Evolutionary conservation across 2,888 invertebrate species (phyloP).

Genomic region (Malacosoma neustria): DNA sequence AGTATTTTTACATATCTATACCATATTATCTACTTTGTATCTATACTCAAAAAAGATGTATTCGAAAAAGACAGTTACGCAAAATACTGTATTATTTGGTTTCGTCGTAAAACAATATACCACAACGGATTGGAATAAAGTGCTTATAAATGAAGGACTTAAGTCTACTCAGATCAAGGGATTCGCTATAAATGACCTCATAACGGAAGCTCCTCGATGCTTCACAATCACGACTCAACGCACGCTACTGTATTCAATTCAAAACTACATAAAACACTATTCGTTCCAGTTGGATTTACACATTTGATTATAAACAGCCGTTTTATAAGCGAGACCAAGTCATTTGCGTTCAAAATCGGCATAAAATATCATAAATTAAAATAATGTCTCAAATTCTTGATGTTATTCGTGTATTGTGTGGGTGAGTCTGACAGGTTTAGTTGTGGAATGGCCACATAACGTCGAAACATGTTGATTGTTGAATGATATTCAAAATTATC

Average conservation of each 20-base stretch:
- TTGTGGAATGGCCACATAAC: slow-evolving; percentile 30
- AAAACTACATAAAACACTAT: slow-evolving; percentile 1
- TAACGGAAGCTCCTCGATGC: slow-evolving; percentile 29
- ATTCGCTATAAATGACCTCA: slow-evolving; percentile 26
- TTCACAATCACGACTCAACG: slow-evolving; percentile 24
- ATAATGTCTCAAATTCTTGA: slow-evolving; percentile 24
- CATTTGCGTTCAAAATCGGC: slow-evolving; percentile 11
- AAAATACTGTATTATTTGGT: no score
- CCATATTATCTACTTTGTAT: no score
- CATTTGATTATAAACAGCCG: slow-evolving; percentile 1
- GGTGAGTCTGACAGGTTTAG: slow-evolving; percentile 26
- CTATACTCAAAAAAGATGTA: no score
- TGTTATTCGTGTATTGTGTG: slow-evolving; percentile 24
- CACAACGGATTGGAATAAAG: no score
- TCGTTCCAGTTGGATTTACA: background rate
- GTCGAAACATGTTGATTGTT: slow-evolving; percentile 37
- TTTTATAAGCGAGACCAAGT: slow-evolving; percentile 9
- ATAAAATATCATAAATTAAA: slow-evolving; percentile 25
- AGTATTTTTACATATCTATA: no score
- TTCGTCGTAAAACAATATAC: no score
- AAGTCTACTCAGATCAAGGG: no score
- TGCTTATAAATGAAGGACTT: no score
- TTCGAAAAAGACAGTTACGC: no score
- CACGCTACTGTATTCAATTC: slow-evolving; percentile 21
- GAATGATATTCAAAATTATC: slow-evolving; percentile 19